Base-by-base conservation (phyloP, 2,888 invertebrate species). In the Cheilosia impressa region DNA sequence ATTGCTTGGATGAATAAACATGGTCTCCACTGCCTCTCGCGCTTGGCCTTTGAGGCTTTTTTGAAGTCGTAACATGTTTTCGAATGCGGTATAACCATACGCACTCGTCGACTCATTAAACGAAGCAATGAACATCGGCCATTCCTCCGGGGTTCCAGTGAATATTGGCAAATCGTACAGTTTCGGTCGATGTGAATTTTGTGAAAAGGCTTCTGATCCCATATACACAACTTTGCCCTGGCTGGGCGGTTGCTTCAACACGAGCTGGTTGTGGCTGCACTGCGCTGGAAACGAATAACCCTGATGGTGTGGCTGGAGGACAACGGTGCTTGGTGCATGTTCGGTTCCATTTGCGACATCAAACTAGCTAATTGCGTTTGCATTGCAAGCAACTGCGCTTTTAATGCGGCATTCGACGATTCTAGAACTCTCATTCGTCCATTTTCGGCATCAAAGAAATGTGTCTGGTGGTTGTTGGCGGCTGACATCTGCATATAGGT, bases 101-200 rank as follows among this genome's bases (percentile, higher is more conserved):
- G 55, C 58, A 9, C 38, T 41, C 3, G 58, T 80, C 2, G 82
- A 73, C 34, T 84, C 77, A 13, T 53, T 34, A 52, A 63, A 79
- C 2, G 77, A 62, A 9, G 73, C 87, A 13, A 68, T 63, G 50
- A 88, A 87, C 57, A 84, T 41, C 13, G 88, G 77, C 87, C 87
- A 87, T 55, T 87, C 83, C 47, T 84, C 87, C 2, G 87, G 76
- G 2, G 50, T 65, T 6, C 84, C 88, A 63, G 63, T 57, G 43
- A 87, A 87, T 7, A 38, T 58, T 38, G 83, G 83, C 47, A 87
- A 43, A 34, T 78, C 81, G 41, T 78, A 60, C 31, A 73, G 5
- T 31, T 81, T 82, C 2, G 60, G 60, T 41, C 34, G 15, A 31
- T 55, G 24, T 24, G 4, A 24, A 24, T 2, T 2, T 24, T 24